Evolutionary conservation across 2,888 invertebrate genomes (phyloP), one percentile per base, ranked within the genome.

Genomic region (Melitaea athalia): DNA sequence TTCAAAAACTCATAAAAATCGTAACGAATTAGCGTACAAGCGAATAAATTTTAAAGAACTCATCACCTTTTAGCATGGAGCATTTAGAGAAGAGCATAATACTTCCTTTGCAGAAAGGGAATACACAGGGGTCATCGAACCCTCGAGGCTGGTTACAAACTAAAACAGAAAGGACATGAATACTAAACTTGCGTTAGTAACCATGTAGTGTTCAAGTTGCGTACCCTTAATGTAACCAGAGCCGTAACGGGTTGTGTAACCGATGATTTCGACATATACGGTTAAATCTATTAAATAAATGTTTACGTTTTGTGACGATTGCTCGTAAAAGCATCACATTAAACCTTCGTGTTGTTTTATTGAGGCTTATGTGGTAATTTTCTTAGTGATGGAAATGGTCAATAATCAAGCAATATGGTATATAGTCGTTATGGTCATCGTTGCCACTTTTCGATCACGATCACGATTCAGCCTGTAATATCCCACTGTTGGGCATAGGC

Each of bases 211-310:
- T 59, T 59, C 63, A 49, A 57, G 59, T 67, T 67, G 63, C 67
- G 63, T 59, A 67, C 59, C 55, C 33, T 31, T 57, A 49, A 67
- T 17, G 63, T 63, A 67, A 67, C 67, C 14, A 43, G 59, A 59
- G 59, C 31, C 33, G 68, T 63, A 67, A 67, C 50, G 33, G 50
- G 14, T 55, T 50, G 45, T 59, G 42, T 43, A 63, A 63, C 14
- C 38, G 49, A 63, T 6, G 33, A 6, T 64, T 67, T 69, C 63
- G 59, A 67, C 69, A 60, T 55, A 64, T 59, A 43, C 49, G 57
- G 59, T 59, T 66, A 52, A 61, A 63, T 57, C 57, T 63, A 67
- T 69, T 69, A 67, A 69, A 69, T 67, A 52, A 42, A 12, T 50
- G 50, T 64, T 69, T 69, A 67, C 66, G 68, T n/a, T 49, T n/a